Evolutionary conservation across 2,888 invertebrate species (phyloP).

Genomic region (Mesorhabditis belari): DNA sequence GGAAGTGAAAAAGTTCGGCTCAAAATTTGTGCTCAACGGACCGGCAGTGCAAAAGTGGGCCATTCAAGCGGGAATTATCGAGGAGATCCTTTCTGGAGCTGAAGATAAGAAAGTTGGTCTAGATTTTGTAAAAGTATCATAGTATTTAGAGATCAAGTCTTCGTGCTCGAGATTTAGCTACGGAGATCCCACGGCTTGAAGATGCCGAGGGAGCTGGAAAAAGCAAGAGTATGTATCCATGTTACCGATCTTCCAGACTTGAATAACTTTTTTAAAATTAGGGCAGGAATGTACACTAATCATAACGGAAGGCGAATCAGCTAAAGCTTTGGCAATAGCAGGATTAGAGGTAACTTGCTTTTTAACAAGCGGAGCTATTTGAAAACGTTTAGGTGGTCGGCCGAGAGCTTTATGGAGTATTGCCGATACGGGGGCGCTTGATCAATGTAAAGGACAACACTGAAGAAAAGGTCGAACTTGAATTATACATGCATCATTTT

Average conservation of each 20-base stretch:
- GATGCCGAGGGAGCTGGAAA: slow-evolving; percentile 33
- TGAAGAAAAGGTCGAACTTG: slow-evolving; percentile 2
- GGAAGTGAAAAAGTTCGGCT: slow-evolving; percentile 85
- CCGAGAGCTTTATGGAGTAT: slow-evolving; percentile 30
- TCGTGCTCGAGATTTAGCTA: slow-evolving; percentile 4
- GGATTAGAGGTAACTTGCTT: slow-evolving; percentile 71
- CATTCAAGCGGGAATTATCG: background rate
- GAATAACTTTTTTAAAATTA: background rate
- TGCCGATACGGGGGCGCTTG: slow-evolving; percentile 34
- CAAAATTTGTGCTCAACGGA: slow-evolving; percentile 69
- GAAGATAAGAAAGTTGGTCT: background rate
- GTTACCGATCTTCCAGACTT: no score
- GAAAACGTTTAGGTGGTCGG: slow-evolving; percentile 12
- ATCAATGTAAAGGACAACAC: slow-evolving; percentile 25
- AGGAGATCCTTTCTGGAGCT: background rate
- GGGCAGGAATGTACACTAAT: slow-evolving; percentile 73
- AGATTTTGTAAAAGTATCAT: no score
- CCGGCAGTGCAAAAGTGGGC: background rate
- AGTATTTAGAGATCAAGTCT: no score
- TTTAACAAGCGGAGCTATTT: background rate
- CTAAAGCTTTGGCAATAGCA: slow-evolving; percentile 89
- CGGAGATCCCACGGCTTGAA: slow-evolving; percentile 26
- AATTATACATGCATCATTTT: background rate
- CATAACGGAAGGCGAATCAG: slow-evolving; percentile 95
- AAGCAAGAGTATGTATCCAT: no score